These are phyloP conservation scores for Zenarchopterus dispar DNA, from an alignment of 2,797 vertebrate species.

Conservation along the genomic window DNA sequence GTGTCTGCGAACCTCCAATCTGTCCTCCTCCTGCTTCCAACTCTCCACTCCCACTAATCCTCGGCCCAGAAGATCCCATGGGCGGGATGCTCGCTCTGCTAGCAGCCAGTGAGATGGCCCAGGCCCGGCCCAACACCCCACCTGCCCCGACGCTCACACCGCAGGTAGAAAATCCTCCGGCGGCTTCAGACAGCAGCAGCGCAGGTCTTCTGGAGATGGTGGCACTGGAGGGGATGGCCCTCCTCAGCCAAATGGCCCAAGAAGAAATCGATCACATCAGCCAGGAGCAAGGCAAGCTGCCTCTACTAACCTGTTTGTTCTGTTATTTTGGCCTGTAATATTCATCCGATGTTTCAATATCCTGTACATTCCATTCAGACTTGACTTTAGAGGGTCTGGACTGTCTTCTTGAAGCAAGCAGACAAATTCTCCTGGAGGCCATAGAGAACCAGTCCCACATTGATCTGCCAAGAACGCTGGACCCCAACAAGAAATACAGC, in stretches of 20 bases:
- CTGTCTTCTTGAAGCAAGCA: constrained; percentile 91
- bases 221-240: constrained; percentile 92
- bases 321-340: neutral
- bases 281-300: constrained; percentile 58
- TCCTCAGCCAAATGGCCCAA: constrained; percentile 93
- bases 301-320: neutral
- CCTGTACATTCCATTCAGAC: constrained; percentile 55
- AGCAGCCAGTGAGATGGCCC: constrained; percentile 90
- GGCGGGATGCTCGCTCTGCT: constrained; percentile 92
- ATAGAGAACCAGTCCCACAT: constrained; percentile 90
- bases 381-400: constrained; percentile 86
- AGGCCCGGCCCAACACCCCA: constrained; percentile 77
- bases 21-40: constrained; percentile 27
- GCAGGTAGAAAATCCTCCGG: constrained; percentile 35
- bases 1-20: constrained; percentile 27
- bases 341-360: constrained; percentile 4
- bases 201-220: constrained; percentile 84
- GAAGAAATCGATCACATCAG: constrained; percentile 85
- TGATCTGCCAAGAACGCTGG: constrained; percentile 89
- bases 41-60: constrained; percentile 55
- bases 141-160: constrained; percentile 58
- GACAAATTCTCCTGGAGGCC: constrained; percentile 93
- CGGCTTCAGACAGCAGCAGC: constrained; percentile 65
- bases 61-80: constrained; percentile 88
- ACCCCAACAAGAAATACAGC: constrained; percentile 96